phyloP scores from a whole-genome alignment of 1,140 invertebrate species.

The Diprion similis region DNA sequence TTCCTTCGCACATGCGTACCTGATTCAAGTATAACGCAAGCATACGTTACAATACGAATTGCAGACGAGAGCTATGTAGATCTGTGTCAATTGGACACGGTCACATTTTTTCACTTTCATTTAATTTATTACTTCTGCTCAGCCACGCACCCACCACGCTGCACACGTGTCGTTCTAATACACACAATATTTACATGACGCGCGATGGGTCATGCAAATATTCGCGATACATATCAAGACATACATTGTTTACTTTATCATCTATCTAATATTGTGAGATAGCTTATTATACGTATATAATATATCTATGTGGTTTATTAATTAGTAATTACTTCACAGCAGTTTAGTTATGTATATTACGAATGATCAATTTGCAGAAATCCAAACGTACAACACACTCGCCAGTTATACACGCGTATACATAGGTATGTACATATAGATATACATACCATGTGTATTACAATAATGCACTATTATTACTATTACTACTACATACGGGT shows the following conservation, averaged over 20 bases:
- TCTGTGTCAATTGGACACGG: too few relatives aligned
- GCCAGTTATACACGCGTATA: constrained; percentile 5
- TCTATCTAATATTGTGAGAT: background rate
- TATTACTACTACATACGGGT: too few relatives aligned
- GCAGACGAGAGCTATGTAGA: too few relatives aligned
- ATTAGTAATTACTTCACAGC: constrained; percentile 3
- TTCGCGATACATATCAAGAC: background rate
- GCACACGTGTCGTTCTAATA: too few relatives aligned
- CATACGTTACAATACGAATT: too few relatives aligned
- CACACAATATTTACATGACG: background rate
- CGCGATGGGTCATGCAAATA: background rate
- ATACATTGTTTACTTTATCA: background rate
- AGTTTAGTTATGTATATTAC: constrained; percentile 1
- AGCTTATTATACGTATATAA: background rate
- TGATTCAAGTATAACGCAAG: too few relatives aligned
- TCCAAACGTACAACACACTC: constrained; percentile 2
- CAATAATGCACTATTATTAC: too few relatives aligned
- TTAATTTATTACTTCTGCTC: too few relatives aligned
- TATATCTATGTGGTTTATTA: background rate
- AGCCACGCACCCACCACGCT: too few relatives aligned
- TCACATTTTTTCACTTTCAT: too few relatives aligned
- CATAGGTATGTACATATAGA: background rate
- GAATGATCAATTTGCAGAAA: background rate
- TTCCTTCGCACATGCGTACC: too few relatives aligned
- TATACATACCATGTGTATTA: too few relatives aligned